Evolutionary conservation across 1,140 invertebrate genomes (phyloP), one percentile per base, ranked within the genome.

Genomic region (Papilio aristodemus): DNA sequence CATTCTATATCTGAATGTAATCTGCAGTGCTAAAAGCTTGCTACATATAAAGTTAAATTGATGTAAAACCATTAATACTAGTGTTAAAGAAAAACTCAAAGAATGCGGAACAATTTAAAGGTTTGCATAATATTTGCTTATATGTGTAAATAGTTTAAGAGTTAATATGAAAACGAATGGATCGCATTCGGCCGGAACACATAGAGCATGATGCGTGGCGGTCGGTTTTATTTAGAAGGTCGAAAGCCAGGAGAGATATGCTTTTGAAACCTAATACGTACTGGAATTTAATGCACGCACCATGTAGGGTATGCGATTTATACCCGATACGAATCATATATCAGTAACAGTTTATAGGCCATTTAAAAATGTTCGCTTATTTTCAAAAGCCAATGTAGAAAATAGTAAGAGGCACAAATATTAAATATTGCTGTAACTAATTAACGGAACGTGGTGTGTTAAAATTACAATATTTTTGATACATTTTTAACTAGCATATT

Each of bases 81-180:
- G 41, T 43, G 19, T 50, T 66, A 43, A 66, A 36, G n/a, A 63
- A 7, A 25, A 57, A 57, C 22, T 17, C 3, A 25, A 64, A 22
- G 39, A 41, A 64, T 13, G 39, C 60, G 60, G 60, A 64, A 64
- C 36, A 64, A 64, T 43, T 64, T 39, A 64, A 64, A 43, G 38
- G 22, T 9, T 5, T 41, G 39, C 13, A 64, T 41, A 64, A 64
- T 41, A 64, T 64, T 39, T 64, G 19, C 38, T 43, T 25, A 17
- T 27, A 41, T 11, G 9, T 22, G 22, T 43, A 64, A 39, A 39
- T 39, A 22, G 37, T 64, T 41, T 25, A 43, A 39, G 46, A 43
- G 37, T 39, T 38, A 43, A n/a, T 1, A 64, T 1, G 17, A 10
- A 25, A 64, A 41, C 38, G 60, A 66, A 66, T 66, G 22, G 63